These are phyloP conservation scores for Sprattus sprattus DNA, from an alignment of 2,113 vertebrate species.

Conservation along the genomic window DNA sequence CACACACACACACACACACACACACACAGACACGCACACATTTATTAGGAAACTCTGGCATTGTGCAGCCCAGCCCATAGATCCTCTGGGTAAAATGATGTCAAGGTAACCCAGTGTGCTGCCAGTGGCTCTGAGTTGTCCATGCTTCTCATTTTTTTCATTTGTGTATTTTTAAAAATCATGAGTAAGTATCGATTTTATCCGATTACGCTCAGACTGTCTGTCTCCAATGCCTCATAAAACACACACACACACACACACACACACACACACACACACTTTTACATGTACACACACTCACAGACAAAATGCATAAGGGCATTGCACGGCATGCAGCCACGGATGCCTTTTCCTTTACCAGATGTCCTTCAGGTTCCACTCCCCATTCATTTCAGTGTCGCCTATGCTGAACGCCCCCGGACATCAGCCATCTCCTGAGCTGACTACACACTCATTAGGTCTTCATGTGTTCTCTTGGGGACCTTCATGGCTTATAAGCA, in stretches of 20 bases:
- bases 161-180: constrained; percentile 72
- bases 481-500: neutral
- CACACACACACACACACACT: neutral
- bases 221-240: constrained; percentile 67
- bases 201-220: constrained; percentile 74
- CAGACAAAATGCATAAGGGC: constrained; percentile 43
- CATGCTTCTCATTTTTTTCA: constrained; percentile 63
- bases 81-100: constrained; percentile 62
- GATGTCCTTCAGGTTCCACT: constrained; percentile 53
- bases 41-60: constrained; percentile 54
- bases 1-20: constrained; percentile 21
- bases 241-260: constrained; percentile 57
- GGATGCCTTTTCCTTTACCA: constrained; percentile 52
- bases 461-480: neutral
- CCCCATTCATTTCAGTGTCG: constrained; percentile 48
- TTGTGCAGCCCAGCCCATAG: constrained; percentile 50
- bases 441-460: neutral
- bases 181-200: constrained; percentile 70
- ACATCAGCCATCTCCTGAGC: neutral
- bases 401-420: constrained; percentile 12
- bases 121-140: constrained; percentile 58
- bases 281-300: neutral
- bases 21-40: constrained; percentile 36
- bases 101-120: constrained; percentile 54
- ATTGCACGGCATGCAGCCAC: neutral